Evolutionary conservation across 2,797 vertebrate genomes (phyloP).

Genomic region (Syngnathus acus): DNA sequence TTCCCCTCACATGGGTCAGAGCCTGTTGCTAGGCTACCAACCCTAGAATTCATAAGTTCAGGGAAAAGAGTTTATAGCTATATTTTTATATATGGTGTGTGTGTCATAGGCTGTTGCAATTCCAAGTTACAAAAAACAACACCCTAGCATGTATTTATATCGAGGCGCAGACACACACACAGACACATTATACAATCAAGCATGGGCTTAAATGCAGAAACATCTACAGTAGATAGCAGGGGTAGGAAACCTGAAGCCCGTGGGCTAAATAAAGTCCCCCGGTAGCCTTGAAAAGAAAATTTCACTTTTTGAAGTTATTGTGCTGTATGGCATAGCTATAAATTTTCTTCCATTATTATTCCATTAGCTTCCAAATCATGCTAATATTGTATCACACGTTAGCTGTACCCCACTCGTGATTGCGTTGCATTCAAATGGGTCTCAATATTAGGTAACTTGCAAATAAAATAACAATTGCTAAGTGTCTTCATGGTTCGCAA

Average conservation of each 20-base stretch:
- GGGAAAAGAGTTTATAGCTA: constrained; percentile 54
- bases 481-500: no score
- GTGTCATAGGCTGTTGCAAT: constrained; percentile 48
- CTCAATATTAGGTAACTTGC: neutral
- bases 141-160: neutral
- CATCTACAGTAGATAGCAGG: constrained; percentile 44
- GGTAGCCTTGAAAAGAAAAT: no score
- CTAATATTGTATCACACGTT: neutral
- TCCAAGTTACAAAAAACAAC: constrained; percentile 47
- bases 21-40: constrained; percentile 78
- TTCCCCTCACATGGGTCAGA: constrained; percentile 70
- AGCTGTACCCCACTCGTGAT: neutral
- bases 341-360: neutral
- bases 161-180: neutral
- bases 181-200: constrained; percentile 27
- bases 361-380: neutral
- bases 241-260: constrained; percentile 32
- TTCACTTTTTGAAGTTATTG: neutral
- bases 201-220: constrained; percentile 44
- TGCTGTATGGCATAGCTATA: neutral
- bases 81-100: neutral
- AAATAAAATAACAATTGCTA: neutral
- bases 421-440: neutral
- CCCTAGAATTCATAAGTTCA: constrained; percentile 71
- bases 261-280: neutral